These are phyloP conservation scores for Chloroclystis v-ata DNA, from an alignment of 2,888 invertebrate species.

Conservation along the genomic window DNA sequence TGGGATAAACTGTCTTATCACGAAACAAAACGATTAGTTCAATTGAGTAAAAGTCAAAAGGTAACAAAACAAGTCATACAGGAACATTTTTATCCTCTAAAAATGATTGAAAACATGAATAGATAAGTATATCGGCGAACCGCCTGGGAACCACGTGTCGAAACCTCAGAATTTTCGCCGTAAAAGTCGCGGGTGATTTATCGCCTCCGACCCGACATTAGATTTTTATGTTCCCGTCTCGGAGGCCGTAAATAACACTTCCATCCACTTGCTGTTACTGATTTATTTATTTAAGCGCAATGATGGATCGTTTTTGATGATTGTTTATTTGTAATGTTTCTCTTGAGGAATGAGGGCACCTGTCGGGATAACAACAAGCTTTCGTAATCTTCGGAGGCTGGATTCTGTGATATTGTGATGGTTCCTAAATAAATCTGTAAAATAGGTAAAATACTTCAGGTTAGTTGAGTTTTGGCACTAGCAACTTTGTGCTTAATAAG, in stretches of 20 bases:
- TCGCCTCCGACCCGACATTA: constrained; percentile 46
- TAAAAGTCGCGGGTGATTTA: constrained; percentile 41
- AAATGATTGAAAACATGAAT: no score
- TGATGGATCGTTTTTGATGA: constrained; percentile 51
- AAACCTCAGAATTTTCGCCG: constrained; percentile 60
- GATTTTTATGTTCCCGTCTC: constrained; percentile 67
- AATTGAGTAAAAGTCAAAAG: no score
- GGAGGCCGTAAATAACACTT: constrained; percentile 62
- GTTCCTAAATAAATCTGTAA: no score
- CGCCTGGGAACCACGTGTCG: constrained; percentile 62
- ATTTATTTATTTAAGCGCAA: constrained; percentile 66
- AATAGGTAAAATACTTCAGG: no score
- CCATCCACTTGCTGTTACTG: constrained; percentile 45
- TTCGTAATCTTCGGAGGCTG: background rate
- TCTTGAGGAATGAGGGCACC: background rate
- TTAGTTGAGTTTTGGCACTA: no score
- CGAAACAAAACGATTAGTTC: no score
- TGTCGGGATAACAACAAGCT: background rate
- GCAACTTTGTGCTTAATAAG: no score
- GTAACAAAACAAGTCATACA: no score
- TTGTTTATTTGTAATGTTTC: constrained; percentile 16
- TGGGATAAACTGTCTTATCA: no score
- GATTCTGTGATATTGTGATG: no score
- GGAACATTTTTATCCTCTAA: no score
- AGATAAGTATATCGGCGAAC: no score